These are phyloP conservation scores for Smutsia gigantea DNA, from an alignment of 2,797 vertebrate genomes.

Conservation along the genomic window DNA sequence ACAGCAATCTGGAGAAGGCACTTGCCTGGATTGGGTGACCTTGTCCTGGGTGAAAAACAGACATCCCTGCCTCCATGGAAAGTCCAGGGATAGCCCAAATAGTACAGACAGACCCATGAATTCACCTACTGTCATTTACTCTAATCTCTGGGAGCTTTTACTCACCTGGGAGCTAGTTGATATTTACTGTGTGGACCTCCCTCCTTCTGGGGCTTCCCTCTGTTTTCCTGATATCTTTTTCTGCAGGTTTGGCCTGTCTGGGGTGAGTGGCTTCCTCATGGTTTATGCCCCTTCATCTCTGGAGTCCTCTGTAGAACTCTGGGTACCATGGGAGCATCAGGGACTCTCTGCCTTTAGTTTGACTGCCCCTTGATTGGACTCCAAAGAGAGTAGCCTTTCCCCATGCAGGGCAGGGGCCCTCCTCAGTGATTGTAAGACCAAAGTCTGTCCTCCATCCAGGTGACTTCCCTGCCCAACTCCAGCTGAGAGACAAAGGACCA, in stretches of 20 bases:
- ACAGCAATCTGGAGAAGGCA: not conserved
- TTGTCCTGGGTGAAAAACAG: not conserved
- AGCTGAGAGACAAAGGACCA: not conserved
- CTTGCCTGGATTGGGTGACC: not conserved
- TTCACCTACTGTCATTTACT: not conserved
- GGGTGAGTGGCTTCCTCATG: too few relatives aligned
- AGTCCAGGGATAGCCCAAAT: not conserved
- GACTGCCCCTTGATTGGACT: not conserved
- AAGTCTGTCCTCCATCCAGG: not conserved
- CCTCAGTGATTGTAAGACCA: not conserved
- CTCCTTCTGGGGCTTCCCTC: not conserved
- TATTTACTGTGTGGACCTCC: accelerated
- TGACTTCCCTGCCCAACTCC: not conserved
- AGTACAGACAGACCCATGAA: not conserved
- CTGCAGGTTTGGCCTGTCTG: not conserved
- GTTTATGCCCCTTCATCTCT: not conserved
- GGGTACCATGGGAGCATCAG: too few relatives aligned
- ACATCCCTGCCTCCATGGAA: not conserved
- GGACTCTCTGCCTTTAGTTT: not conserved
- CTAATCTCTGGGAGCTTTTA: not conserved
- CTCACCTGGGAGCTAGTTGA: not conserved
- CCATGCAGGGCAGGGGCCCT: not conserved
- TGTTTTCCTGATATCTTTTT: not conserved
- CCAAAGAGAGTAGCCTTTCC: not conserved
- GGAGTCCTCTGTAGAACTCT: not conserved